Evolutionary conservation across 1,140 invertebrate genomes (phyloP), one percentile per base, ranked within the genome.

Genomic region (Drosophila pruinosa): DNA sequence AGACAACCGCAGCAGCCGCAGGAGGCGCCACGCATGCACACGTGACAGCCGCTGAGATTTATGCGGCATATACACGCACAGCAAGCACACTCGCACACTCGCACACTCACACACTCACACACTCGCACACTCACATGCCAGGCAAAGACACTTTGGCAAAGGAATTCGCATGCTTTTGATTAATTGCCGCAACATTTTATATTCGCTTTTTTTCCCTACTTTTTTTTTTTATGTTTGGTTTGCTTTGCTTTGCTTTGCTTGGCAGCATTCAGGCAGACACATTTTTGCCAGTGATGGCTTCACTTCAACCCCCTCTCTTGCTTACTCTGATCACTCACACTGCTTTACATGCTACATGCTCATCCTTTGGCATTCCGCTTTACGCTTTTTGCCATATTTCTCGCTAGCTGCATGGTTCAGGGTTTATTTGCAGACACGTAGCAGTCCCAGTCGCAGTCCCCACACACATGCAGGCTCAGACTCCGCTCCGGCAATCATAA

Each of bases 171-270:
- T 80, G 74, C 82, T 82, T 86, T 86, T 86, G 82, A 86, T 86
- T 86, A 86, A 86, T 86, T 86, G 82, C 82, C 78, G 82, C 81
- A 72, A 86, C 81, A 86, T 86, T 86, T 85, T 88, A 81, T 79
- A 71, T 65, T 72, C 21, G 39, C 50, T 26, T 10, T 12, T 24
- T 47, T 19, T 54, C 14, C 38, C 24, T 17, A 48, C 21, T 26
- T 28, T 52, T 62, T 48, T 36, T 31, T n/a, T n/a, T n/a, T n/a
- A n/a, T n/a, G n/a, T n/a, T n/a, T n/a, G n/a, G n/a, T n/a, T 12
- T 34, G 10, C 3, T 3, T 34, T 34, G n/a, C 3, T 12, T 34
- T 34, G 31, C 31, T 50, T 45, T 52, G 47, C 47, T 39, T 43
- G 41, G 47, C 22, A 31, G 45, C 26, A 24, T 43, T 58, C 34